Evolutionary conservation across 2,113 vertebrate species (phyloP), one percentile per base, ranked within the genome.

Genomic region (Leiothrix lutea): DNA sequence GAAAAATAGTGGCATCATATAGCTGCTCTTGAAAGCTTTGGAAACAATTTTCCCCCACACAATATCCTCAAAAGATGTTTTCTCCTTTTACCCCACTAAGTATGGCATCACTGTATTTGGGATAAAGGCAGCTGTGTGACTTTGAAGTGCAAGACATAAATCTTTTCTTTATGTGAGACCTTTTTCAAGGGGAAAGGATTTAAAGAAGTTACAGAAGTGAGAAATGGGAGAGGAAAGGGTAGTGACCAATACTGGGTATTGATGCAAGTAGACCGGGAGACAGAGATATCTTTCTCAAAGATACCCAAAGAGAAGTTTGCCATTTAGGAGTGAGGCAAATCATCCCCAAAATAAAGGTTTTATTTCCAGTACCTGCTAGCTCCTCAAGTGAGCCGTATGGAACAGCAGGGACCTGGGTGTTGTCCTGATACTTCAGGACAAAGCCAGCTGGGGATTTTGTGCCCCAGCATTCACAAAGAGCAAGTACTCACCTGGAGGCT

Each of bases 401-500:
- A 83, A 70, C 16, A 84, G 65, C 11, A 64, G 48, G 14, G 71
- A 53, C 17, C 11, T 31, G 9, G 21, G 29, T 81, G 29, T n/a
- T n/a, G n/a, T n/a, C n/a, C n/a, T 7, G 53, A 72, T 8, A 9
- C 19, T 33, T 66, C 67, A 61, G n/a, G 61, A 60, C n/a, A 86
- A 73, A 80, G 66, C 5, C 44, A 74, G 31, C 8, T n/a, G 14
- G 12, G 17, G 22, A 71, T 73, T 74, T 70, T 38, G 31, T 86
- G 44, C 33, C 22, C 22, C 51, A 78, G 31, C 26, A 69, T 69
- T 51, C 38, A 84, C 29, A 73, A 42, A 70, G 33, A 81, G 29
- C 10, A 15, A 45, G 6, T 60, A 47, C 73, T 94, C 70, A 97
- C 97, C 90, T 98, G 97, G 67, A 97, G 51, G 71, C 47, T 80